phyloP scores from a whole-genome alignment of 2,113 vertebrate genomes.

The Apteryx owenii region DNA sequence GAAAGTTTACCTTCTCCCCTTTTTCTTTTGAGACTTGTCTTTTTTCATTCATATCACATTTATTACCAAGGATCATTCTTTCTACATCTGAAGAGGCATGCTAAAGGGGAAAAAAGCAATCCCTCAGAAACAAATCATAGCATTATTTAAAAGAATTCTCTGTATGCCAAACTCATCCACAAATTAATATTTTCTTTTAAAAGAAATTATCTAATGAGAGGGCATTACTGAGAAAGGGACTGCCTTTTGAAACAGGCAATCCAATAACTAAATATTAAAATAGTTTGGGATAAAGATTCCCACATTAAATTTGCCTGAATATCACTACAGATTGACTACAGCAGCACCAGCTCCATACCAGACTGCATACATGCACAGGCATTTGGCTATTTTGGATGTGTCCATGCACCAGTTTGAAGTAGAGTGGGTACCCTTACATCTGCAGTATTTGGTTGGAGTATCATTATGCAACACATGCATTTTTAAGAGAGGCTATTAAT shows the following conservation, averaged over 20 bases:
- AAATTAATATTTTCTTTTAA: background rate
- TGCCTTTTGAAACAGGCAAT: background rate
- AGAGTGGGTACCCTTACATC: background rate
- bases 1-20: slow-evolving; percentile 90
- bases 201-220: background rate
- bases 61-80: slow-evolving; percentile 97
- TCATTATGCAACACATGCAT: background rate
- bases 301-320: background rate
- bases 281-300: background rate
- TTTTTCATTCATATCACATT: slow-evolving; percentile 97
- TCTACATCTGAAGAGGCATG: slow-evolving; percentile 97
- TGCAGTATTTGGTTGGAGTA: background rate
- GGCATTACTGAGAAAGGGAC: background rate
- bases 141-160: background rate
- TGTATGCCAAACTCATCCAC: background rate
- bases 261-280: background rate
- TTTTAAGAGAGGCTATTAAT: background rate
- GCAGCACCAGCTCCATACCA: background rate
- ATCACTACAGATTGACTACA: background rate
- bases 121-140: background rate
- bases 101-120: slow-evolving; percentile 70
- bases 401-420: background rate
- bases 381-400: background rate
- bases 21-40: slow-evolving; percentile 98
- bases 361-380: background rate